phyloP scores from a whole-genome alignment of 2,888 invertebrate genomes.

The Tubulanus polymorphus region DNA sequence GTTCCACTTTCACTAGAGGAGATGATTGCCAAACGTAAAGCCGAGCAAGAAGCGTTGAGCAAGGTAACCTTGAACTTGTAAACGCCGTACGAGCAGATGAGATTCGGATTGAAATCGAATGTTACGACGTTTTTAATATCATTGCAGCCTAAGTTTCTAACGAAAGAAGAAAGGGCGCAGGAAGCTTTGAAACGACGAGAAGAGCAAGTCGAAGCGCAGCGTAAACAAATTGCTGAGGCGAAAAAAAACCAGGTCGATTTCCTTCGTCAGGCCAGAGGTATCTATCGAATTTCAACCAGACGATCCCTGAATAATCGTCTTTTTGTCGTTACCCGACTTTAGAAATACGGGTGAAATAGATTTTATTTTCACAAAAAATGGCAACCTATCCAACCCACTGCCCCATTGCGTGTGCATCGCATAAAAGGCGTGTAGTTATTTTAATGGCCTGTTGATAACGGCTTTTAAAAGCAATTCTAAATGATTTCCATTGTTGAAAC shows the following conservation, averaged over 20 bases:
- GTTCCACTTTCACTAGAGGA: conserved; percentile 91
- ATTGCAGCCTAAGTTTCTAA: conserved; percentile 81
- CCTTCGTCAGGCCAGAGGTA: conserved; percentile 51
- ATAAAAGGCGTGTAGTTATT: too few species aligned
- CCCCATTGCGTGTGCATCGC: too few species aligned
- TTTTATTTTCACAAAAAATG: too few species aligned
- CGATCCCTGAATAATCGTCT: too few species aligned
- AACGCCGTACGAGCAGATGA: neutral
- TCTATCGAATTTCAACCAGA: too few species aligned
- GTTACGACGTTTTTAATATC: too few species aligned
- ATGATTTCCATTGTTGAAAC: too few species aligned
- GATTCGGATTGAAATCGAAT: neutral
- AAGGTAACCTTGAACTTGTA: conserved; percentile 66
- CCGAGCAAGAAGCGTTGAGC: conserved; percentile 87
- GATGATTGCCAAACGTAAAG: conserved; percentile 89
- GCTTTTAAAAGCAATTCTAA: too few species aligned
- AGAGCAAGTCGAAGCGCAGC: conserved; percentile 77
- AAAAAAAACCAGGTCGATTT: conserved; percentile 62
- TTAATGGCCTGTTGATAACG: too few species aligned
- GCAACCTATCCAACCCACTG: too few species aligned
- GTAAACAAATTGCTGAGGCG: conserved; percentile 69
- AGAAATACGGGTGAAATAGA: too few species aligned
- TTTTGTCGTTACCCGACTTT: too few species aligned
- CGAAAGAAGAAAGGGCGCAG: conserved; percentile 89
- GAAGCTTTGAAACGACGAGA: conserved; percentile 85